Evolutionary conservation across 2,113 vertebrate genomes (phyloP).

Genomic region (Himantopus leucocephalus): DNA sequence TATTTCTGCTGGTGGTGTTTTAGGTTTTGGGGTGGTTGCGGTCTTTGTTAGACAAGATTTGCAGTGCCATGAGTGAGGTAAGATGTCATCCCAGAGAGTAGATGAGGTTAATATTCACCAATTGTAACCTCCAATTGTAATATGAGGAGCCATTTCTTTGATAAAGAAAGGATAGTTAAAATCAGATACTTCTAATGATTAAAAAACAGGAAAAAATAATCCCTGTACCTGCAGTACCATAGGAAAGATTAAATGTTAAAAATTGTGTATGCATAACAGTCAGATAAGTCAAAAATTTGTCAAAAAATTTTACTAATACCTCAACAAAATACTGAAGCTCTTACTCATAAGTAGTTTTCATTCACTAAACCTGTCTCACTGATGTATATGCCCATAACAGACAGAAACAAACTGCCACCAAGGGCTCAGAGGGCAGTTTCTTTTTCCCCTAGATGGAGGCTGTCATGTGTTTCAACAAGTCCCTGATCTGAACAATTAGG

Average conservation of each 20-base stretch:
- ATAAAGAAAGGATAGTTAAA: neutral
- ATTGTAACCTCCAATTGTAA: neutral
- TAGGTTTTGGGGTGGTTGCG: neutral
- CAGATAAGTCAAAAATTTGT: neutral
- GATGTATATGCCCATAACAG: neutral
- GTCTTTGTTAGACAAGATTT: neutral
- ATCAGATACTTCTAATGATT: neutral
- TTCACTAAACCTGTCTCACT: neutral
- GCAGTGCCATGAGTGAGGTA: neutral
- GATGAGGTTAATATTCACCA: neutral
- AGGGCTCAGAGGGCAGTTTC: neutral
- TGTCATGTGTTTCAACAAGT: neutral
- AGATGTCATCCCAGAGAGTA: neutral
- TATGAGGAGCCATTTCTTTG: neutral
- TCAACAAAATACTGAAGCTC: neutral
- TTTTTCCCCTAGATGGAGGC: neutral
- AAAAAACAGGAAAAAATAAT: accelerated
- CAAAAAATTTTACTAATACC: neutral
- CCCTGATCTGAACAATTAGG: neutral
- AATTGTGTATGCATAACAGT: neutral
- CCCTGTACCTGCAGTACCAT: neutral
- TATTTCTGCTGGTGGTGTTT: neutral
- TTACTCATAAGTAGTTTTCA: neutral
- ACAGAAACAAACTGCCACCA: neutral
- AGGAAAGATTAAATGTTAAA: neutral